Percentiles rank a stretch among this genome's conserved stretches.
These are phyloP conservation scores for Amphipoea lucens DNA, from an alignment of 2,888 invertebrate genomes.

Conservation along the genomic window DNA sequence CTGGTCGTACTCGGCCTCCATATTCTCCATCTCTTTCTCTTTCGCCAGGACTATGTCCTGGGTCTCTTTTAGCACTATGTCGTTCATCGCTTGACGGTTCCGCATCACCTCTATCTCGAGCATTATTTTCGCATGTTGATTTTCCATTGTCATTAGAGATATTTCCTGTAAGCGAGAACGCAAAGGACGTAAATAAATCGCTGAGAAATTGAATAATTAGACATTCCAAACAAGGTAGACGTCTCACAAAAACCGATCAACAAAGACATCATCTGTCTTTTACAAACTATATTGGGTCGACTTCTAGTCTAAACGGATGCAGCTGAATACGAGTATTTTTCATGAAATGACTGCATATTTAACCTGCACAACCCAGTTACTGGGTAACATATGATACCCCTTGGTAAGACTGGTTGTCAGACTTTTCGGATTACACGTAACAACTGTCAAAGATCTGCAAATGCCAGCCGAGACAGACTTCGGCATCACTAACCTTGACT, in stretches of 20 bases:
- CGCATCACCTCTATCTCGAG: conserved; percentile 90
- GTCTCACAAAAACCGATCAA: neutral
- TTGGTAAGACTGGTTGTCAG: too few relatives aligned
- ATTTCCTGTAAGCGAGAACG: conserved; percentile 84
- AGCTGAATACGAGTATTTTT: neutral
- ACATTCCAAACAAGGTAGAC: neutral
- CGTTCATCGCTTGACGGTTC: conserved; percentile 82
- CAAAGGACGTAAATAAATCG: neutral
- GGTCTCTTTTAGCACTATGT: conserved; percentile 77
- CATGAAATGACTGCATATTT: neutral
- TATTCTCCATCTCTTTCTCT: conserved; percentile 79
- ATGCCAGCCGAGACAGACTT: neutral
- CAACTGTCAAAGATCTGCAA: neutral
- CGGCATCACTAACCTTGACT: neutral
- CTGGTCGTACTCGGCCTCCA: conserved; percentile 81
- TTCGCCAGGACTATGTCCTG: conserved; percentile 75
- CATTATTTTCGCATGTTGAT: conserved; percentile 89
- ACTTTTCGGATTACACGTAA: neutral
- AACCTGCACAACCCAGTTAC: neutral
- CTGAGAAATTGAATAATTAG: neutral
- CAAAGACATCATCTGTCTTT: neutral
- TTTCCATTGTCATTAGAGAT: conserved; percentile 88
- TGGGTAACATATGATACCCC: neutral
- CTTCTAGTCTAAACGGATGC: neutral
- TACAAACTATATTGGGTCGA: neutral